These are phyloP conservation scores for Plecotus auritus DNA, from an alignment of 2,113 vertebrate species.

Conservation along the genomic window DNA sequence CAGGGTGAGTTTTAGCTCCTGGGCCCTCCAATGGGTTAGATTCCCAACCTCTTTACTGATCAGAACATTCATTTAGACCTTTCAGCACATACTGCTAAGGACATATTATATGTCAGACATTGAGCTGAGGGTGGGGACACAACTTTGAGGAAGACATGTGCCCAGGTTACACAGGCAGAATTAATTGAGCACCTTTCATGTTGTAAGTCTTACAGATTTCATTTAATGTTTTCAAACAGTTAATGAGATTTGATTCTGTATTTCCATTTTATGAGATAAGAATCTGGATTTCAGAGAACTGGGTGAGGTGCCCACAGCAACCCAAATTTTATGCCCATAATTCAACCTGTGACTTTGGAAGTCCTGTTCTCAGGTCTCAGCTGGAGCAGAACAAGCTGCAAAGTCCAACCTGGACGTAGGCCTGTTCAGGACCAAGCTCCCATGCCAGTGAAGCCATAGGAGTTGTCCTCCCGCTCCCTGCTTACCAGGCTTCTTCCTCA, in stretches of 20 bases:
- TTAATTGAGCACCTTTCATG: neutral
- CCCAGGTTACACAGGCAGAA: neutral
- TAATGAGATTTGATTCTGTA: neutral
- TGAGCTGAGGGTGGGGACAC: neutral
- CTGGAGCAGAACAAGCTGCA: neutral
- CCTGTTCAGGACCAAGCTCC: neutral
- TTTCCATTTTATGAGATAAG: neutral
- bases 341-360: neutral
- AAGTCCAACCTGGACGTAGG: neutral
- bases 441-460: neutral
- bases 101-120: neutral
- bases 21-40: neutral
- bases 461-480: neutral
- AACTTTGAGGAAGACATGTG: neutral
- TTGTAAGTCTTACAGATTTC: neutral
- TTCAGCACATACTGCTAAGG: neutral
- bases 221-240: neutral
- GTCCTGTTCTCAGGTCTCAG: neutral
- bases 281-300: conserved; percentile 1
- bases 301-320: neutral
- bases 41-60: neutral
- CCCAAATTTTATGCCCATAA: neutral
- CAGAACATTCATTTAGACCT: neutral
- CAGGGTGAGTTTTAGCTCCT: neutral
- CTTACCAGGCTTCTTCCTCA: neutral